Conservation (phyloP, 2,888 invertebrate species). For the Apeira syringaria region DNA sequence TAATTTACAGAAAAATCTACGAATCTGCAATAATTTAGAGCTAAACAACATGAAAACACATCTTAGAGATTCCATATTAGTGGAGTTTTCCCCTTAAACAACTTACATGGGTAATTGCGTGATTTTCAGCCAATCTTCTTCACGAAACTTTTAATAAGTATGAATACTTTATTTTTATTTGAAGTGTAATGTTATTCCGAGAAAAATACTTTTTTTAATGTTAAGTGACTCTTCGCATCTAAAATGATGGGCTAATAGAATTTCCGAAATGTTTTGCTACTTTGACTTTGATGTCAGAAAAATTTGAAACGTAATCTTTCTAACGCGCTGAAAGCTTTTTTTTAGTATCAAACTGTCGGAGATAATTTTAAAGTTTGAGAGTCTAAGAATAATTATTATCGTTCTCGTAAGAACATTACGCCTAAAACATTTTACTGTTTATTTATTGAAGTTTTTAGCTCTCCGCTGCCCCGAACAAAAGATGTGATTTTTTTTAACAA, state of each 20-base stretch:
- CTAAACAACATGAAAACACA: constrained; percentile 19
- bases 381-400: too few relatives aligned
- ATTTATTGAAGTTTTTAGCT: too few relatives aligned
- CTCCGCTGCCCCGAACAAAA: too few relatives aligned
- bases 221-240: not conserved
- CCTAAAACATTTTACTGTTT: too few relatives aligned
- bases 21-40: constrained; percentile 26
- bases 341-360: too few relatives aligned
- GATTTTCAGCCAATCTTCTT: constrained; percentile 37
- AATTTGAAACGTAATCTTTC: not conserved
- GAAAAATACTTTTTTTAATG: constrained; percentile 20
- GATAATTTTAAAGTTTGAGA: too few relatives aligned
- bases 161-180: constrained; percentile 37
- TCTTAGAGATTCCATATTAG: constrained; percentile 28
- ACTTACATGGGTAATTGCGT: constrained; percentile 36
- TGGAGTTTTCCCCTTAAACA: constrained; percentile 30
- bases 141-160: constrained; percentile 39
- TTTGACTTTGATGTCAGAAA: not conserved
- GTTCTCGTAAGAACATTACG: too few relatives aligned
- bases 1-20: too few relatives aligned
- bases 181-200: constrained; percentile 22
- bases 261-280: not conserved
- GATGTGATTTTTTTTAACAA: too few relatives aligned
- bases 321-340: too few relatives aligned
- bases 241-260: constrained; percentile 18